Evolutionary conservation across 2,888 invertebrate genomes (phyloP).

Genomic region (Dryobotodes eremita): DNA sequence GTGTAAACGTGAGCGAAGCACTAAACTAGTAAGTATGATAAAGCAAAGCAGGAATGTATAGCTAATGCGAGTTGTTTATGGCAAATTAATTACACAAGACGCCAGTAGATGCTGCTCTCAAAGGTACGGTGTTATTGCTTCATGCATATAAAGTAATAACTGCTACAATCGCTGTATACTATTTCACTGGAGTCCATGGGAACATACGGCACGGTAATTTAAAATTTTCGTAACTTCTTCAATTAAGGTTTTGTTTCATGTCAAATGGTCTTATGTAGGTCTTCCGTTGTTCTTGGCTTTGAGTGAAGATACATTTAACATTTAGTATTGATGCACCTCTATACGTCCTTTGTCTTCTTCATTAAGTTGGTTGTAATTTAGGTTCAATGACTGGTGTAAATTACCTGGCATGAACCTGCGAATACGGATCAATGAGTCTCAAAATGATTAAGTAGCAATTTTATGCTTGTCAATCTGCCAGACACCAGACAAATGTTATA

Average conservation of each 20-base stretch:
- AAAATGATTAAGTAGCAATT: slow-evolving; percentile 38
- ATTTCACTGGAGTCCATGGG: slow-evolving; percentile 72
- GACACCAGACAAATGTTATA: slow-evolving; percentile 13
- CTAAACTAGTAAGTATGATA: slow-evolving; percentile 59
- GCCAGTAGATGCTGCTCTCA: slow-evolving; percentile 70
- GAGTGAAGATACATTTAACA: background rate
- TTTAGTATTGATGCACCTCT: background rate
- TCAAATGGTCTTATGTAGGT: background rate
- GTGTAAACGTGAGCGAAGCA: slow-evolving; percentile 39
- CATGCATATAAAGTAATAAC: slow-evolving; percentile 86
- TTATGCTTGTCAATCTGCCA: slow-evolving; percentile 44
- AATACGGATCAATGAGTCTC: slow-evolving; percentile 13
- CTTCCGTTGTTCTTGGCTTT: background rate
- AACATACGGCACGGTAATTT: slow-evolving; percentile 51
- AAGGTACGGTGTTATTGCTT: slow-evolving; percentile 81
- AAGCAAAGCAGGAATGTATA: slow-evolving; percentile 65
- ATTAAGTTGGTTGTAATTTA: background rate
- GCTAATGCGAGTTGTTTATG: slow-evolving; percentile 77
- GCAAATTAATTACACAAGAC: slow-evolving; percentile 83
- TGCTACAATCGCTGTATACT: slow-evolving; percentile 76
- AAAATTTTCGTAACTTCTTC: background rate
- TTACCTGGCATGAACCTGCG: background rate
- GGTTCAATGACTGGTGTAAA: too few relatives aligned
- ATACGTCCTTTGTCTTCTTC: background rate
- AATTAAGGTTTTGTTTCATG: background rate